phyloP scores from a whole-genome alignment of 2,113 vertebrate species.

The Charina bottae region DNA sequence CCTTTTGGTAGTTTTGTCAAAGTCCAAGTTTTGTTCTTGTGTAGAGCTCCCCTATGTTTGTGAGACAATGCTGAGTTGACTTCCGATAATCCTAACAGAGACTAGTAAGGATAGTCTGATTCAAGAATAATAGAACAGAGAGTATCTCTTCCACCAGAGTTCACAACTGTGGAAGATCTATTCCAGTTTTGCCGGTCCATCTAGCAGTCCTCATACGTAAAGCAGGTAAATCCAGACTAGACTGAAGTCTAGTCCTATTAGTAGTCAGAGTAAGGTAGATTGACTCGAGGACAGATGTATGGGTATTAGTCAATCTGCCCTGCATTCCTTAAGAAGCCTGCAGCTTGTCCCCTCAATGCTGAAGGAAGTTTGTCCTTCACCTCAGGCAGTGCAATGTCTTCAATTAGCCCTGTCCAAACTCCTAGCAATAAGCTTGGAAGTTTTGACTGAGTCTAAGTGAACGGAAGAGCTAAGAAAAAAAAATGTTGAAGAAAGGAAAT shows the following conservation, averaged over 20 bases:
- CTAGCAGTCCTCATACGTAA: background rate
- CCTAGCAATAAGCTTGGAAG: conserved; percentile 24
- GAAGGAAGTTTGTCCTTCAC: background rate
- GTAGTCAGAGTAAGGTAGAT: background rate
- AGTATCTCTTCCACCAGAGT: background rate
- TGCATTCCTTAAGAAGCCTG: too few relatives aligned
- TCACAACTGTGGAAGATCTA: background rate
- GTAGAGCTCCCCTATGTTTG: too few relatives aligned
- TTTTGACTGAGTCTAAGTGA: conserved; percentile 41
- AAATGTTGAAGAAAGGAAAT: conserved; percentile 55
- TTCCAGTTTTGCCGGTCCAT: background rate
- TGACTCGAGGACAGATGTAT: background rate
- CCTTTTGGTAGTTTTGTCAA: too few relatives aligned
- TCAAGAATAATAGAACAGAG: background rate
- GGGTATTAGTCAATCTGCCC: background rate
- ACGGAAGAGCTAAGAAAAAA: conserved; percentile 35
- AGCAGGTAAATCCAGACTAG: background rate
- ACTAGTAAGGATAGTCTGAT: background rate
- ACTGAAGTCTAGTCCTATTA: background rate
- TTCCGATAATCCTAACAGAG: too few relatives aligned
- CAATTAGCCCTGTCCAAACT: conserved; percentile 4
- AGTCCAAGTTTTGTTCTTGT: too few relatives aligned
- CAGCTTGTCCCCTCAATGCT: too few relatives aligned
- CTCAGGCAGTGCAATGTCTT: background rate
- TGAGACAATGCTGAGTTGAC: too few relatives aligned